A percentile compares a stretch with the other conserved stretches of the same genome.
Evolutionary conservation across 2,113 vertebrate genomes (phyloP).

Genomic region (Strigops habroptila): DNA sequence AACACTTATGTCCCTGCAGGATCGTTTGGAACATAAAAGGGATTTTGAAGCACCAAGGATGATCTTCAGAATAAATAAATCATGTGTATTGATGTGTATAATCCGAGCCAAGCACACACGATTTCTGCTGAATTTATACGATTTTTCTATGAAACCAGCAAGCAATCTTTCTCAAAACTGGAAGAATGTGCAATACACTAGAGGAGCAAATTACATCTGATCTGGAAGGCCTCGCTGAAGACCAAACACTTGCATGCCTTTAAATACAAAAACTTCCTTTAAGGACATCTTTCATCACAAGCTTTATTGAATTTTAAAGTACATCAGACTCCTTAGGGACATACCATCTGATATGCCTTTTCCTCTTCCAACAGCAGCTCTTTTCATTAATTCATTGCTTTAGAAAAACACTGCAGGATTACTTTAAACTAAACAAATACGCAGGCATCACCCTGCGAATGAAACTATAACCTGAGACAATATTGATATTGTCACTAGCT

Average conservation of each 20-base stretch:
- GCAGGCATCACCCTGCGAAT: background rate
- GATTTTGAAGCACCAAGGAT: background rate
- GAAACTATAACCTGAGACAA: background rate
- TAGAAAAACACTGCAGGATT: background rate
- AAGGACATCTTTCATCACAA: background rate
- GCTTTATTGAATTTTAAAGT: background rate
- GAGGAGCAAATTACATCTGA: background rate
- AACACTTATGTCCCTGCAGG: background rate
- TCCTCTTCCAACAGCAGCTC: background rate
- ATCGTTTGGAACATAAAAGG: background rate
- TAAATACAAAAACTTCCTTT: background rate
- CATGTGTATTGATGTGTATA: background rate
- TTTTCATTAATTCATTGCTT: background rate
- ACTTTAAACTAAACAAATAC: background rate
- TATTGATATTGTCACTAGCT: background rate
- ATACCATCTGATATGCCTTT: background rate
- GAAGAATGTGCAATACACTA: background rate
- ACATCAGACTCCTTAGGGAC: background rate
- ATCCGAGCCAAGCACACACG: background rate
- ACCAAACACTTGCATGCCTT: background rate
- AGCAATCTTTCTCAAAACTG: background rate
- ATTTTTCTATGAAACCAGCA: background rate
- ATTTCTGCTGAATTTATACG: background rate
- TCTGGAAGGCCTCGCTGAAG: background rate
- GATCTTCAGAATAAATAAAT: background rate